A percentile compares a stretch with the other conserved stretches of the same genome.
Evolutionary conservation across 2,113 vertebrate species (phyloP).

Genomic region (Macquaria australasica): DNA sequence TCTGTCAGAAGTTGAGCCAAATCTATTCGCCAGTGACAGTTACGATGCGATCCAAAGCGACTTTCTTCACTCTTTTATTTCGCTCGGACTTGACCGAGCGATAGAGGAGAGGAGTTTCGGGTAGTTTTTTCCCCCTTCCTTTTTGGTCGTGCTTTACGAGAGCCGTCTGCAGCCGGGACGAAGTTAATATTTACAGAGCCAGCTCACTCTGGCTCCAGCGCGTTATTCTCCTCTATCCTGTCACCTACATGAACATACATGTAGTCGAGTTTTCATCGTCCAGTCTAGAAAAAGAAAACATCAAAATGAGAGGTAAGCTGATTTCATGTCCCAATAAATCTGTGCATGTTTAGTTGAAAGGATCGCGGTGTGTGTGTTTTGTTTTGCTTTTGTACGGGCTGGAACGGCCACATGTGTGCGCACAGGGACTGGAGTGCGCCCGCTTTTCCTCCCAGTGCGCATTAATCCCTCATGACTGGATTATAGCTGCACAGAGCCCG

Average conservation of each 20-base stretch:
- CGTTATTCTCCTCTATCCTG: conserved; percentile 22
- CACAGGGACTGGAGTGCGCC: conserved; percentile 58
- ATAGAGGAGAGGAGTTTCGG: conserved; percentile 57
- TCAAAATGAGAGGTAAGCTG: conserved; percentile 85
- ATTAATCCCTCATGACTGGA: conserved; percentile 77
- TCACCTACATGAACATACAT: conserved; percentile 63
- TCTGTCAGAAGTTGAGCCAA: conserved; percentile 64
- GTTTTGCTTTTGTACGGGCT: neutral
- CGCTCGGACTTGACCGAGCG: conserved; percentile 69
- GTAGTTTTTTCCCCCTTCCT: conserved; percentile 5
- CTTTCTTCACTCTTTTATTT: conserved; percentile 57
- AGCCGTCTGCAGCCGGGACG: conserved; percentile 48
- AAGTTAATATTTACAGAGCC: conserved; percentile 65
- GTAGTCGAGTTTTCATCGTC: conserved; percentile 65
- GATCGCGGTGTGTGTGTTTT: neutral
- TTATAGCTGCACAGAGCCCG: conserved; percentile 59
- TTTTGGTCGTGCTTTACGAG: conserved; percentile 3
- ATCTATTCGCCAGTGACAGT: conserved; percentile 20
- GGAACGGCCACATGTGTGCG: conserved; percentile 65
- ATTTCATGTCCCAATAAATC: neutral
- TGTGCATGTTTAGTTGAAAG: neutral
- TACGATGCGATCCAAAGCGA: conserved; percentile 66
- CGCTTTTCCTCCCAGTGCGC: conserved; percentile 71
- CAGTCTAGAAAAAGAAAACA: conserved; percentile 29
- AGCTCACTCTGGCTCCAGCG: conserved; percentile 22